Evolutionary conservation across 2,888 invertebrate species (phyloP), one percentile per base, ranked within the genome.

Genomic region (Leptinotarsa peninsularis): DNA sequence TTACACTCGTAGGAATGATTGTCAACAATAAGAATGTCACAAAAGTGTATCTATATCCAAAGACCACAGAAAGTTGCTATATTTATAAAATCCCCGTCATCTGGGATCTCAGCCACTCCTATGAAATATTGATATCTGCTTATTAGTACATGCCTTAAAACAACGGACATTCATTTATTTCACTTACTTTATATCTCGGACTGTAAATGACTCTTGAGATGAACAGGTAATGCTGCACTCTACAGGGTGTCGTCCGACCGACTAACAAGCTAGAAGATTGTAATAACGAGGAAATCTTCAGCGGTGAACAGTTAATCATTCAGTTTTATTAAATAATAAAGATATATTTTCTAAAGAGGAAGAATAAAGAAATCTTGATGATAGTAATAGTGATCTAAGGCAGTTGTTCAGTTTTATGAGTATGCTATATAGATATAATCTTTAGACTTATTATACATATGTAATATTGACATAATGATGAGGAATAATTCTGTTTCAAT

Each of bases 91-190:
- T 43, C 43, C 13, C 58, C 58, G 21, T 4, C 27, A 21, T 10
- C 14, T 23, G 58, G 58, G 23, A 58, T 58, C 58, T 23, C 15
- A 58, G 58, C 17, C 58, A 58, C 58, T 58, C 15, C 17, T 23
- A 58, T 58, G 7, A 58, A 82, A 82, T 82, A 75, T 84, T 82
- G 84, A 84, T 84, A 83, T 82, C 83, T 80, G 82, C 84, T 84
- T 84, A 84, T 84, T 84, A 83, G 83, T 83, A 81, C 77, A 76
- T 80, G 81, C 80, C 80, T 81, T 76, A 80, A 81, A 81, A 82
- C 82, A 81, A 82, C 81, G 79, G 77, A 74, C 82, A 81, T 81
- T 80, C 83, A 82, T 82, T 82, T 84, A 82, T 84, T 83, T 82
- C 82, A 82, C 82, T 82, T 82, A 82, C 80, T 83, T 83, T 83